These are phyloP conservation scores for Trematocara unimaculatum DNA, from an alignment of 2,113 vertebrate species.

Conservation along the genomic window DNA sequence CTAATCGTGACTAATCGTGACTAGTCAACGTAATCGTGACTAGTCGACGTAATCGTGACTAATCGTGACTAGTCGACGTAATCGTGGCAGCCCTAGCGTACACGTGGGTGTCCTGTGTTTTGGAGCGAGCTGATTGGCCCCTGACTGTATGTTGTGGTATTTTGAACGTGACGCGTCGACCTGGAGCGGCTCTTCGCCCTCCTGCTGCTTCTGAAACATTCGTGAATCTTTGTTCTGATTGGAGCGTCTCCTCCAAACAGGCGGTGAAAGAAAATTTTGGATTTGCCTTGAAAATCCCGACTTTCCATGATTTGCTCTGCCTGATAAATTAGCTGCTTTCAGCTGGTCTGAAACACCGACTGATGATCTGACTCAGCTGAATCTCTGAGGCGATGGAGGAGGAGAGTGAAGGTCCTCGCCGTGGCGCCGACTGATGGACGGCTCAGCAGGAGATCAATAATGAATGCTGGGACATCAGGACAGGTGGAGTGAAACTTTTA, in stretches of 20 bases:
- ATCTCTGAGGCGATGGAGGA: not conserved
- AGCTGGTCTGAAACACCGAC: not conserved
- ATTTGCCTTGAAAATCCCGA: not conserved
- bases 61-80: no score
- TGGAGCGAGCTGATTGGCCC: not conserved
- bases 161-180: fast-evolving
- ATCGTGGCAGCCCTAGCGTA: no score
- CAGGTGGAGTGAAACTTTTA: not conserved
- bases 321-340: not conserved
- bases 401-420: not conserved
- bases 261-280: not conserved
- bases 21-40: no score
- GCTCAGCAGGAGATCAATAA: constrained; percentile 4
- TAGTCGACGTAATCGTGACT: no score
- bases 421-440: not conserved
- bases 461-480: not conserved
- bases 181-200: fast-evolving
- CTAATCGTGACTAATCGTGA: no score
- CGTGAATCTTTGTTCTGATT: not conserved
- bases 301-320: not conserved
- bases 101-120: not conserved
- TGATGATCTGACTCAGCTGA: not conserved
- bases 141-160: not conserved
- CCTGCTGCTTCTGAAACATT: not conserved
- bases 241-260: not conserved